phyloP scores from a whole-genome alignment of 35 echinoderm and acorn worm genomes.

The Antedon bifida region DNA sequence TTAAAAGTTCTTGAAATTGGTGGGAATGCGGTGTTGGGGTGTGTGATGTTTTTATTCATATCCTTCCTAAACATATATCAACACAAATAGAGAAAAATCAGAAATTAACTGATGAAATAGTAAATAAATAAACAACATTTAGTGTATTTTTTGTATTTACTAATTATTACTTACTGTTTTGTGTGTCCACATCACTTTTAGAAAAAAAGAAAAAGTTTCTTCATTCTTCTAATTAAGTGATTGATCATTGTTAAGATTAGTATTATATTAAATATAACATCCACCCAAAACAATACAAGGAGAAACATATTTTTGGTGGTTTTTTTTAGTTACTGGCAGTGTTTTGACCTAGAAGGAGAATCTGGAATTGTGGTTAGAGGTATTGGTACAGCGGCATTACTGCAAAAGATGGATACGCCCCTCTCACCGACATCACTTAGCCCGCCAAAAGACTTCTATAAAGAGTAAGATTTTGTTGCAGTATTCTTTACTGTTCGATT shows the following conservation, averaged over 20 bases:
- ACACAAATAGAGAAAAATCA: not conserved
- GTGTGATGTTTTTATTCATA: conserved; percentile 6
- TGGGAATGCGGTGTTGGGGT: conserved; percentile 95
- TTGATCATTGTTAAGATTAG: too few species aligned
- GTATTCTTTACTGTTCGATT: not conserved
- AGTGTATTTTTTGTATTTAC: not conserved
- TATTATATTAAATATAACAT: too few species aligned
- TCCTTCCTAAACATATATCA: not conserved
- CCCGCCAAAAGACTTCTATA: conserved; percentile 54
- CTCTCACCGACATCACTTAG: conserved; percentile 31
- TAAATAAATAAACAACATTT: not conserved
- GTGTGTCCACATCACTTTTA: too few species aligned
- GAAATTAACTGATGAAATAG: not conserved
- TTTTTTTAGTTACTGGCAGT: conserved; percentile 68
- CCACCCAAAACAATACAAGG: too few species aligned
- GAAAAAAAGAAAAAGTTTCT: too few species aligned
- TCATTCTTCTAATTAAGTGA: too few species aligned
- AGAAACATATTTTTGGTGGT: not conserved
- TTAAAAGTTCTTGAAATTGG: conserved; percentile 80
- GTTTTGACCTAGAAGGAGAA: conserved; percentile 95
- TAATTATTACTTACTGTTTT: too few species aligned
- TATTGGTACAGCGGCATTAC: conserved; percentile 75
- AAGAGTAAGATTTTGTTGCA: conserved; percentile 24
- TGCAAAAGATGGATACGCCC: conserved; percentile 26
- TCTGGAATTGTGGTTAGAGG: conserved; percentile 94